Evolutionary conservation across 2,113 vertebrate species (phyloP).

Genomic region (Notechis scutatus): DNA sequence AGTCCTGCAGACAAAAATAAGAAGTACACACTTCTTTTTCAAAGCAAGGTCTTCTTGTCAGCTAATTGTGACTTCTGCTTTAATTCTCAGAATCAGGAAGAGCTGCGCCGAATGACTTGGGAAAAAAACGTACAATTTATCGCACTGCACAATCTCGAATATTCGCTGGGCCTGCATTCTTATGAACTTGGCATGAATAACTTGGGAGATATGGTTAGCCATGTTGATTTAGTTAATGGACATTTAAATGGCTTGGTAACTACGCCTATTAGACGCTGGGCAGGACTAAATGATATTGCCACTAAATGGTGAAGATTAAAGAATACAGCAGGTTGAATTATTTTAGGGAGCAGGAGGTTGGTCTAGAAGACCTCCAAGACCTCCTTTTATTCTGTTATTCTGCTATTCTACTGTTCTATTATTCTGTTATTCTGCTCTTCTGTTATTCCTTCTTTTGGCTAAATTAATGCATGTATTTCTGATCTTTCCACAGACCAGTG

Average conservation of each 20-base stretch:
- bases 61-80: not conserved
- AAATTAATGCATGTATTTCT: not conserved
- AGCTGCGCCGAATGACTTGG: constrained; percentile 71
- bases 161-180: constrained; percentile 72
- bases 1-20: not conserved
- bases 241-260: not conserved
- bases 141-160: constrained; percentile 77
- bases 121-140: constrained; percentile 76
- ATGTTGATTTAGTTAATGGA: not conserved
- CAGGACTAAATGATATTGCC: not conserved
- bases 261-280: not conserved
- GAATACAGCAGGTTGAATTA: not conserved
- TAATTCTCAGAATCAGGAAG: constrained; percentile 68
- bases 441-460: not conserved
- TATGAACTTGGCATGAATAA: constrained; percentile 81
- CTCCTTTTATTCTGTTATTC: not conserved
- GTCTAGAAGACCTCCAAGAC: not conserved
- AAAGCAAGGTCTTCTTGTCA: not conserved
- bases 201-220: constrained; percentile 81
- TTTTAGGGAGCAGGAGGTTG: not conserved
- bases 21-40: not conserved
- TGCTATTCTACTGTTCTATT: too few species aligned
- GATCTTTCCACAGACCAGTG: constrained; percentile 67
- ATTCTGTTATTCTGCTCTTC: not conserved
- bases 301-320: not conserved